Evolutionary conservation across 2,113 vertebrate species (phyloP), one percentile per base, ranked within the genome.

Genomic region (Atrichornis clamosus): DNA sequence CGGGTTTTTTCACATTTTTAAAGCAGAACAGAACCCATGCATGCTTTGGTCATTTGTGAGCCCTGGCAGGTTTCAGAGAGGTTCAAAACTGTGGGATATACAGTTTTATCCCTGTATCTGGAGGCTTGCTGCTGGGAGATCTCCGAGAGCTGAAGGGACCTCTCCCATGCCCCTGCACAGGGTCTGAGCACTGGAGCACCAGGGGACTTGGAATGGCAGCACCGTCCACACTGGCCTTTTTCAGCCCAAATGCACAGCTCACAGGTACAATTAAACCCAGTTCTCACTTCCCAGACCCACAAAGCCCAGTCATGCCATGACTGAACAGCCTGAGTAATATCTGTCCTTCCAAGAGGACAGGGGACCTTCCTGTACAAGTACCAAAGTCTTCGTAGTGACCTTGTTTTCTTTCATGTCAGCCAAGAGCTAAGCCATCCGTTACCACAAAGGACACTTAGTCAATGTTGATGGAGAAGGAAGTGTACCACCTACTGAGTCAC

Each of bases 401-500:
- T 65, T 87, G 41, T 4, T 72, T 83, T 78, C 41, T 22, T 72
- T 42, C n/a, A 30, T 21, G 55, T 73, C 67, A 93, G 91, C 93
- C 78, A 85, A 90, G 91, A 85, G 83, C 68, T 70, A 85, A 95
- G 58, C 82, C 89, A 77, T 85, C 81, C 55, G 10, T 69, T 53
- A 69, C 91, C 93, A 96, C 95, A 97, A 95, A 93, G 93, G 70
- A 59, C 87, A 87, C 67, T 96, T 87, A 87, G 89, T 96, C 59
- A 67, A 18, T 63, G 81, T n/a, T 94, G 84, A 58, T 7, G 3
- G 58, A 76, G 81, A 81, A 96, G 93, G 96, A 96, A 95, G 70
- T 33, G 91, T 96, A 93, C 89, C 93, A 80, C 91, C 95, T 94
- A 94, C 74, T 97, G 95, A 97, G 94, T 96, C 96, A 97, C 74